Conservation (phyloP, 2,888 invertebrate species). For the Ophioninae sp. region DNA sequence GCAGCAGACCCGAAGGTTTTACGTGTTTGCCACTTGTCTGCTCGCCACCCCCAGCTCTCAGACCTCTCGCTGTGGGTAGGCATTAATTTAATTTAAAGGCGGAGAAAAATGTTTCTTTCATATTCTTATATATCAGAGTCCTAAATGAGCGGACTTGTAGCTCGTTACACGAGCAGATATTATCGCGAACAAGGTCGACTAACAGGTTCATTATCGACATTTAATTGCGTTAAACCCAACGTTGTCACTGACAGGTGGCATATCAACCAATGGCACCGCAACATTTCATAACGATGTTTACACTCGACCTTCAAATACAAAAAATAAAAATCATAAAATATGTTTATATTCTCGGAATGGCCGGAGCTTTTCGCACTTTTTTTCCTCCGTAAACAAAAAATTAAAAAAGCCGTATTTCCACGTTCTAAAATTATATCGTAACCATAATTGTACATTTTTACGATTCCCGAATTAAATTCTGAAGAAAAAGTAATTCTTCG, state of each 20-base stretch:
- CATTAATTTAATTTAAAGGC: constrained; percentile 37
- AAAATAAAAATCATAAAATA: neutral
- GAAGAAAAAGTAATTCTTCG: neutral
- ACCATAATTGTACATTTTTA: no score
- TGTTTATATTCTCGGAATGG: neutral
- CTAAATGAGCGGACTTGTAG: constrained; percentile 17
- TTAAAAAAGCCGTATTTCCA: neutral
- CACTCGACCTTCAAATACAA: neutral
- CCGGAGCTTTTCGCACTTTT: neutral
- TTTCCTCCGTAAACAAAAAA: neutral
- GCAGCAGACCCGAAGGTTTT: constrained; percentile 41
- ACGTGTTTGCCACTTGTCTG: constrained; percentile 47
- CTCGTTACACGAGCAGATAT: constrained; percentile 30
- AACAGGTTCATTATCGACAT: constrained; percentile 6
- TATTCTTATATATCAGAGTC: constrained; percentile 21
- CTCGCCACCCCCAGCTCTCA: constrained; percentile 26
- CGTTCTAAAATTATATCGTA: neutral
- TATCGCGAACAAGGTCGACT: constrained; percentile 5
- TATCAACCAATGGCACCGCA: neutral
- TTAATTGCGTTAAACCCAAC: constrained; percentile 34
- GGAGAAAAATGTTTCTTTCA: constrained; percentile 24
- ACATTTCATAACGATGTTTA: neutral
- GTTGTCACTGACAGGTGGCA: constrained; percentile 4
- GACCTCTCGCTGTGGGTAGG: neutral
- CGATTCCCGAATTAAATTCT: no score